Percentiles rank a stretch among this genome's conserved stretches.
Conservation (phyloP, 2,113 vertebrate genomes). For the Pseudorhombus dupliciocellatus region DNA sequence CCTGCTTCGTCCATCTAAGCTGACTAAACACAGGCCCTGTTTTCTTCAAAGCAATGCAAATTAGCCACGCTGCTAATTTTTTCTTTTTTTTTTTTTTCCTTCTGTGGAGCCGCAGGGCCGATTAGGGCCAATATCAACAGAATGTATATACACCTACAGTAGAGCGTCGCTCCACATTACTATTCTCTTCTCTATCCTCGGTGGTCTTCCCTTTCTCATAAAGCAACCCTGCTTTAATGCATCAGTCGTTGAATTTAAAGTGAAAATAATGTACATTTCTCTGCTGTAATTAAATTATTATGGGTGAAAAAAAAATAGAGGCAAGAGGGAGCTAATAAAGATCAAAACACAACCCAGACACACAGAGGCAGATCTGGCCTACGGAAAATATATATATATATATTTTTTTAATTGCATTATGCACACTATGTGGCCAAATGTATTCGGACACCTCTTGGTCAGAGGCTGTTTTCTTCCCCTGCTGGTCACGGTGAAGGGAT, state of each 20-base stretch:
- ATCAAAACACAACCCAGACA: slow-evolving; percentile 32
- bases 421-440: slow-evolving; percentile 12
- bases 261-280: slow-evolving; percentile 52
- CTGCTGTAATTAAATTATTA: slow-evolving; percentile 36
- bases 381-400: slow-evolving; percentile 3
- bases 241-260: slow-evolving; percentile 58
- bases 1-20: slow-evolving; percentile 57
- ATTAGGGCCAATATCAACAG: slow-evolving; percentile 57
- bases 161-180: slow-evolving; percentile 1
- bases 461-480: no score
- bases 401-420: slow-evolving; percentile 25
- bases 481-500: no score
- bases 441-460: neutral
- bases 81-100: slow-evolving; percentile 22
- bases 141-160: slow-evolving; percentile 50
- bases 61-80: slow-evolving; percentile 72
- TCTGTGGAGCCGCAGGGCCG: slow-evolving; percentile 49
- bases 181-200: slow-evolving; percentile 25
- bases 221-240: slow-evolving; percentile 49
- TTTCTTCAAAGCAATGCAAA: slow-evolving; percentile 74
- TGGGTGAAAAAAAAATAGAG: slow-evolving; percentile 27
- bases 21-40: slow-evolving; percentile 58
- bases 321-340: slow-evolving; percentile 37
- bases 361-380: slow-evolving; percentile 36
- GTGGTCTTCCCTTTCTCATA: slow-evolving; percentile 56